These are phyloP conservation scores for Aricia agestis DNA, from an alignment of 1,140 invertebrate genomes.

Conservation along the genomic window DNA sequence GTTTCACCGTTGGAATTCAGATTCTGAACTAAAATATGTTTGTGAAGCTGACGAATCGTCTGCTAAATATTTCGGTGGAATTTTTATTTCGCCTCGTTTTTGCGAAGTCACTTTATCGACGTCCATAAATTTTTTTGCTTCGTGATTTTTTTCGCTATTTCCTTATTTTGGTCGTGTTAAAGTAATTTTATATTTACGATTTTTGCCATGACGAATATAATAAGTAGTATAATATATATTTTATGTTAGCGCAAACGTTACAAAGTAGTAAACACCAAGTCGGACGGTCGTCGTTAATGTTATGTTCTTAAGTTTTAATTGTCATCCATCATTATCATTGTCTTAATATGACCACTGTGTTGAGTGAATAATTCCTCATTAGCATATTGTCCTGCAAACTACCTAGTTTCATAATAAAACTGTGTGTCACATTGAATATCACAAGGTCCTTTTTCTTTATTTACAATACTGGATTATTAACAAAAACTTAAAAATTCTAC, in stretches of 20 bases:
- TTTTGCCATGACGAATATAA: neutral
- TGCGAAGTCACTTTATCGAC: neutral
- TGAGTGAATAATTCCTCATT: neutral
- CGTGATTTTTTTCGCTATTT: neutral
- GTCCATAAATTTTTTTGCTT: neutral
- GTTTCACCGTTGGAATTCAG: neutral
- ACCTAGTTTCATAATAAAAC: neutral
- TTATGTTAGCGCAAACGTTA: neutral
- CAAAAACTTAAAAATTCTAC: neutral
- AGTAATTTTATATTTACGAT: too few species aligned
- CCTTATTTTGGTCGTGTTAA: neutral
- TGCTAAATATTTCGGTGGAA: neutral
- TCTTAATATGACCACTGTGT: neutral
- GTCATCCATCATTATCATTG: neutral
- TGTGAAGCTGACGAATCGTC: too few species aligned
- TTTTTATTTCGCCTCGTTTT: neutral
- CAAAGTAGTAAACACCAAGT: neutral
- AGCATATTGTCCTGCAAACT: neutral
- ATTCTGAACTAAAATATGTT: too few species aligned
- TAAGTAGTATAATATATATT: neutral
- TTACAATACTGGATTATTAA: neutral
- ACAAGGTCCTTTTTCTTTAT: neutral
- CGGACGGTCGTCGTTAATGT: neutral
- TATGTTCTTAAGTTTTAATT: neutral
- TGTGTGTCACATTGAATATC: neutral